Evolutionary conservation across 2,888 invertebrate species (phyloP).

Genomic region (Ecdyonurus torrentis): DNA sequence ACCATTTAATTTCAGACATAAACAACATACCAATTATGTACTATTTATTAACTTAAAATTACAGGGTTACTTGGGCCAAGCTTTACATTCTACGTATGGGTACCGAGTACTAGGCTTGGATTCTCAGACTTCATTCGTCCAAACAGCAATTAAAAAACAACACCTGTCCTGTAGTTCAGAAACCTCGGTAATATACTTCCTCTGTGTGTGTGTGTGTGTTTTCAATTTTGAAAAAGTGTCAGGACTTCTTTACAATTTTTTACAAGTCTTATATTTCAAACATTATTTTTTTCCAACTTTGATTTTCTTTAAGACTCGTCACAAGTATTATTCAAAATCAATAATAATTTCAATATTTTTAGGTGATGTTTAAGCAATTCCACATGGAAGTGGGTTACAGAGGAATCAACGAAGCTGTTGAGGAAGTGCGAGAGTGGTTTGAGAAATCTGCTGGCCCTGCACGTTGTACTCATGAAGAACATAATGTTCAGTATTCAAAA

Average conservation of each 20-base stretch:
- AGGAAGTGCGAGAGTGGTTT: neutral
- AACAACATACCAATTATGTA: neutral
- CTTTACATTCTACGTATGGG: neutral
- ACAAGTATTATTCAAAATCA: too few species aligned
- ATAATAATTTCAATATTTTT: too few species aligned
- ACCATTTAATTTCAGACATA: neutral
- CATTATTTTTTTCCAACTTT: too few species aligned
- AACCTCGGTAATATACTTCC: too few species aligned
- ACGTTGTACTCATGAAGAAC: neutral
- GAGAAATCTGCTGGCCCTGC: neutral
- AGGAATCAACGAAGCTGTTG: neutral
- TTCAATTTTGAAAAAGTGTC: too few species aligned
- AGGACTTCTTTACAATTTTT: too few species aligned
- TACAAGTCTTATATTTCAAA: too few species aligned
- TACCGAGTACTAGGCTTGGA: neutral
- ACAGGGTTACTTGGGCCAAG: neutral
- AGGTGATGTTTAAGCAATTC: neutral
- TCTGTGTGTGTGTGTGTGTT: too few species aligned
- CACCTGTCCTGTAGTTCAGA: too few species aligned
- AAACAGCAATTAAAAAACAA: neutral
- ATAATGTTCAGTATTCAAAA: too few species aligned
- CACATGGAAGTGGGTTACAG: neutral
- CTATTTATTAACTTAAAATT: neutral
- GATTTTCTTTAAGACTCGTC: too few species aligned
- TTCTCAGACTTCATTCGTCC: neutral